Evolutionary conservation across 2,888 invertebrate species (phyloP).

Genomic region (Andrena bicolor): DNA sequence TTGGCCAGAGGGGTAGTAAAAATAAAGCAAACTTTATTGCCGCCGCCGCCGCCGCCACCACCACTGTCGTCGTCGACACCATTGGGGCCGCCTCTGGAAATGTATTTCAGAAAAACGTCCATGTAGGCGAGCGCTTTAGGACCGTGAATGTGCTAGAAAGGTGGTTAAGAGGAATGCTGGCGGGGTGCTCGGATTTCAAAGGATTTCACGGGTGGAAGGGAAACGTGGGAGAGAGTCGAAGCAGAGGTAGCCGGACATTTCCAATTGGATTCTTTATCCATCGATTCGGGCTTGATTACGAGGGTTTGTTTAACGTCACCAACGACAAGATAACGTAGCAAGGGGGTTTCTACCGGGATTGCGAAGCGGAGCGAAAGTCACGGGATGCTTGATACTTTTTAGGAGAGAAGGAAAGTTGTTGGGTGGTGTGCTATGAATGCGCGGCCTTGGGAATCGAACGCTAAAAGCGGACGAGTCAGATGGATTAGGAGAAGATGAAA

Average conservation of each 20-base stretch:
- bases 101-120: conserved; percentile 71
- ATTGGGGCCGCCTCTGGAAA: conserved; percentile 55
- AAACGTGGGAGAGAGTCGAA: conserved; percentile 8
- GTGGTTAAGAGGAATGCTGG: conserved; percentile 28
- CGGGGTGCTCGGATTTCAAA: conserved; percentile 47
- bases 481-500: conserved; percentile 28
- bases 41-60: conserved; percentile 53
- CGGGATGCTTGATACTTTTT: conserved; percentile 18
- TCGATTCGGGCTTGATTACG: conserved; percentile 76
- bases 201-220: conserved; percentile 55
- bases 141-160: conserved; percentile 49
- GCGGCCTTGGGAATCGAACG: neutral
- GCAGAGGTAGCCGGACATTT: conserved; percentile 50
- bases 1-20: conserved; percentile 77
- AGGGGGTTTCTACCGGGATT: conserved; percentile 26
- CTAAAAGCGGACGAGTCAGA: conserved; percentile 37
- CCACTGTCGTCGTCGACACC: conserved; percentile 26
- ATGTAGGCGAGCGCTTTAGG: conserved; percentile 50
- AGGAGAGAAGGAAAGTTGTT: too few species aligned
- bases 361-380: conserved; percentile 1
- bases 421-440: neutral
- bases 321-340: conserved; percentile 30
- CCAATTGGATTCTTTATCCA: conserved; percentile 79
- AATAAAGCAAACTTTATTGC: conserved; percentile 80
- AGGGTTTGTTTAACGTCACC: conserved; percentile 70